phyloP scores from a whole-genome alignment of 1,140 invertebrate species.

The Brachionus sp. region DNA sequence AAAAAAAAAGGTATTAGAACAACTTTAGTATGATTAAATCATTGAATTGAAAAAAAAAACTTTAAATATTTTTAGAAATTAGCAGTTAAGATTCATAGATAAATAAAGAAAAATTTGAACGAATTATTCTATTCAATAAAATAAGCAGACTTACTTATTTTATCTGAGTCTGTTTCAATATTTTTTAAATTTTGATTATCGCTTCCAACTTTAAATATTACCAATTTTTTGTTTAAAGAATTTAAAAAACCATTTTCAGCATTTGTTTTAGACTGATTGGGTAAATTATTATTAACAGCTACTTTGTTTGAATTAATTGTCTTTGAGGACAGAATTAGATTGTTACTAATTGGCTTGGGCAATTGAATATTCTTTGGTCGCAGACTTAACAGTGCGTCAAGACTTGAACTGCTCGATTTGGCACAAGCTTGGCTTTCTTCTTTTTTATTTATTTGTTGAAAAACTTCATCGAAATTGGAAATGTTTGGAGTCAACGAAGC shows the following conservation, averaged over 20 bases:
- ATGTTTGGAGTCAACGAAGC: background rate
- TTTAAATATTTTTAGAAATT: too few species aligned
- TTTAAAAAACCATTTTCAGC: constrained; percentile 10
- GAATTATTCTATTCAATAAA: too few species aligned
- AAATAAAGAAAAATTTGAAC: too few species aligned
- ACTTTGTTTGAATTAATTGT: background rate
- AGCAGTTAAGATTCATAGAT: too few species aligned
- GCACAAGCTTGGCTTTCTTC: background rate
- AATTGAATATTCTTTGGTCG: constrained; percentile 4
- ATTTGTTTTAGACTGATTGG: background rate
- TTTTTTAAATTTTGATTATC: background rate
- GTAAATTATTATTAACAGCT: background rate
- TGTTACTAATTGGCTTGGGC: background rate
- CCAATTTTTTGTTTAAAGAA: constrained; percentile 21
- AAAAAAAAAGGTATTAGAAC: too few species aligned
- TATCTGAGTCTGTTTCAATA: background rate
- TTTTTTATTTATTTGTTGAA: background rate
- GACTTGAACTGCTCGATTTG: background rate
- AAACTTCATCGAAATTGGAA: constrained; percentile 15
- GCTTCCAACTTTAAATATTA: constrained; percentile 9
- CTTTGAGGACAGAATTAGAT: background rate
- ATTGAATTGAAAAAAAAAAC: too few species aligned
- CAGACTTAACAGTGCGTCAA: background rate
- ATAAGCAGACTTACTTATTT: background rate
- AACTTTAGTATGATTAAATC: too few species aligned